Conservation (phyloP, 2,113 vertebrate species). For the Neopipo cinnamomea region DNA sequence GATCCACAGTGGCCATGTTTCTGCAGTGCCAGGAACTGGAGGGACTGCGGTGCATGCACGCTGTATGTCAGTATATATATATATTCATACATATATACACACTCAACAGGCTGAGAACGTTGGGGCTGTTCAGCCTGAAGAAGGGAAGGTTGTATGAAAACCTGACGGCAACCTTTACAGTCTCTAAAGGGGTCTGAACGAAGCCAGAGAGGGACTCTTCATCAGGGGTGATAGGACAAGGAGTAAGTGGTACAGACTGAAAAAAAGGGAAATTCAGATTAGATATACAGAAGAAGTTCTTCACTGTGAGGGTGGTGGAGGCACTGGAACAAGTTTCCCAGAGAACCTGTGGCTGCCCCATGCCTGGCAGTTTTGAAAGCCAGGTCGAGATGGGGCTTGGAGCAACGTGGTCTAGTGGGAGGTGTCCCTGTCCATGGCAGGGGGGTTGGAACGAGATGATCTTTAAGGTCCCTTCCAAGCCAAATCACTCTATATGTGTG, state of each 20-base stretch:
- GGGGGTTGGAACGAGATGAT: fast-evolving
- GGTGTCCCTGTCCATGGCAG: not conserved
- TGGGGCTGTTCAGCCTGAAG: not conserved
- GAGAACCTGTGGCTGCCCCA: not conserved
- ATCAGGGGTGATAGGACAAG: not conserved
- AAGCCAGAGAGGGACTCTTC: not conserved
- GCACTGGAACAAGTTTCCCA: not conserved
- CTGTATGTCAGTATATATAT: not conserved
- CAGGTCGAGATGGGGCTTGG: fast-evolving
- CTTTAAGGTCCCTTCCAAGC: not conserved
- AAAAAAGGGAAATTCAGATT: not conserved
- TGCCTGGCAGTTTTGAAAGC: not conserved
- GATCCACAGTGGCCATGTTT: fast-evolving
- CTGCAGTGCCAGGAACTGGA: not conserved
- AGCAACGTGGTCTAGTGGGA: not conserved
- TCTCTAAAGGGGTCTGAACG: not conserved
- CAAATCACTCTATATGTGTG: not conserved
- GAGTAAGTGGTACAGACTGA: not conserved
- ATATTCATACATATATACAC: fast-evolving
- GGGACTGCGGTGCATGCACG: fast-evolving
- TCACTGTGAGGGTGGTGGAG: not conserved
- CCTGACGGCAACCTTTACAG: not conserved
- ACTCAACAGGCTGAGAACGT: not conserved
- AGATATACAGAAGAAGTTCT: not conserved
- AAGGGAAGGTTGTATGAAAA: not conserved